Conservation (phyloP, 2,888 invertebrate genomes). For the Drosophila birchii region DNA sequence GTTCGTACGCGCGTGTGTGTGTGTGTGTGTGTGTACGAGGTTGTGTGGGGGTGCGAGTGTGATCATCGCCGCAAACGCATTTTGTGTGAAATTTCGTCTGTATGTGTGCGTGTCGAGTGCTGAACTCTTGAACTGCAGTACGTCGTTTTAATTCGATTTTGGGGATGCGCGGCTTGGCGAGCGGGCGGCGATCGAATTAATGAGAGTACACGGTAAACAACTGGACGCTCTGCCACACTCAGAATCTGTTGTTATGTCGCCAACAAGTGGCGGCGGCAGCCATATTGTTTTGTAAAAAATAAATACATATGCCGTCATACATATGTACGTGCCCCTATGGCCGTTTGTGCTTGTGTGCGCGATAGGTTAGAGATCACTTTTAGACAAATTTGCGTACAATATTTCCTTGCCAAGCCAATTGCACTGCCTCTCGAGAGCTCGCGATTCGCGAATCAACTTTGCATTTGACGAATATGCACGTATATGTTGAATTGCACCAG, state of each 20-base stretch:
- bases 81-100: slow-evolving; percentile 39
- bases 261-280: slow-evolving; percentile 84
- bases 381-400: slow-evolving; percentile 41
- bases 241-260: slow-evolving; percentile 62
- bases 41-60: slow-evolving; percentile 47
- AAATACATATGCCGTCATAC: slow-evolving; percentile 37
- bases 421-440: slow-evolving; percentile 15
- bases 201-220: slow-evolving; percentile 28
- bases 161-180: slow-evolving; percentile 42
- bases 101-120: slow-evolving; percentile 24
- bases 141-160: slow-evolving; percentile 48
- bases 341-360: slow-evolving; percentile 29
- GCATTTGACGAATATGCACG: slow-evolving; percentile 28
- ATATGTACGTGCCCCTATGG: slow-evolving; percentile 29
- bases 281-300: slow-evolving; percentile 79
- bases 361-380: slow-evolving; percentile 46
- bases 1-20: slow-evolving; percentile 7
- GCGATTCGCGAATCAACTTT: slow-evolving; percentile 31
- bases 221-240: slow-evolving; percentile 30
- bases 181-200: slow-evolving; percentile 37
- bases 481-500: slow-evolving; percentile 12
- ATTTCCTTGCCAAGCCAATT: slow-evolving; percentile 26
- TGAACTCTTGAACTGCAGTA: slow-evolving; percentile 54
- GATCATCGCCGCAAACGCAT: slow-evolving; percentile 50
- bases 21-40: slow-evolving; percentile 7